Base-by-base conservation (phyloP, 2,888 invertebrate genomes). In the Tyria jacobaeae region DNA sequence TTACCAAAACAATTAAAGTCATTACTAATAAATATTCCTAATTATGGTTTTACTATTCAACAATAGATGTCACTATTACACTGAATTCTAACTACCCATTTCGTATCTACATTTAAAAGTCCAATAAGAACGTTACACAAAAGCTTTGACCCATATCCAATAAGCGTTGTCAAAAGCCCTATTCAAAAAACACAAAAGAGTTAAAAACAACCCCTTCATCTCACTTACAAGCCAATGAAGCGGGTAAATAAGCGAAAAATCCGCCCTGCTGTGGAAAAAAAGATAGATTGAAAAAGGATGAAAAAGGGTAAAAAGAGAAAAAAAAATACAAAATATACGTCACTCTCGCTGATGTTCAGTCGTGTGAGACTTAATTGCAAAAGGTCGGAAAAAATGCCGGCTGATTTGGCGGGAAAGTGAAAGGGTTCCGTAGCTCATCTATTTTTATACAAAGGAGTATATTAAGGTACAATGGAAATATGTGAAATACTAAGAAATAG, bases 201-300 rank as follows among this genome's bases (percentile, higher is more conserved):
- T 69, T 70, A 76, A 82, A 85, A 82, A 82, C 81, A 80, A 86
- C 75, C 91, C 91, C 90, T 60, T 64, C 63, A 85, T 89, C 89
- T 92, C 93, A 89, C 90, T 92, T 91, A 89, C 91, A 85, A 92
- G 91, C 91, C 93, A 93, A 93, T 93, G 93, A 92, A 90, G 92
- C 91, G 90, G 84, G 91, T 90, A 91, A 92, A 93, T 91, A 92
- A 89, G 89, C 91, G 91, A 92, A 91, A 93, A 94, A 93, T 92
- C 90, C 89, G 86, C 86, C 86, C 80, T 82, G 76, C 81, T 89
- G 90, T 87, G 89, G 89, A 90, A 91, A 92, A 92, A 91, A 90
- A 90, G 89, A 88, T 89, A 88, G 89, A 90, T 87, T 87, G 85
- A 80, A 89, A 89, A 87, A 83, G 79, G 81, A 35, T 64, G 79